Conservation (phyloP, 1,140 invertebrate genomes). For the Zaprionus kolodkinae region DNA sequence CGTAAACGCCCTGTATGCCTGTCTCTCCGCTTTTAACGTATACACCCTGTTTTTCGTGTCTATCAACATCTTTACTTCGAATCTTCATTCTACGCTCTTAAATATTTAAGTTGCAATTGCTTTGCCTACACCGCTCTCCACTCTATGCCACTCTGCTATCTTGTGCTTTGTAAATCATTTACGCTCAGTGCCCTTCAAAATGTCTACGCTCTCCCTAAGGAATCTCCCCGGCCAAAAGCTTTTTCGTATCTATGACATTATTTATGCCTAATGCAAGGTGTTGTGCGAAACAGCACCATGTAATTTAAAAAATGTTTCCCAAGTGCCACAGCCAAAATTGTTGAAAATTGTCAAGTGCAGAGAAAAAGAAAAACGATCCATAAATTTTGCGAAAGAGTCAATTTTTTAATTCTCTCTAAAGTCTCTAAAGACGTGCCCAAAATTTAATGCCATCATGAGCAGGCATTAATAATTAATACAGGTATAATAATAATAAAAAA, state of each 20-base stretch:
- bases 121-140: conserved; percentile 3
- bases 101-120: conserved; percentile 76
- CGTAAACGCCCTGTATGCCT: too few relatives aligned
- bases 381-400: conserved; percentile 27
- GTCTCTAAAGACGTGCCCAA: neutral
- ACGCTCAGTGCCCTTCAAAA: conserved; percentile 58
- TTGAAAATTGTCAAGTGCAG: conserved; percentile 17
- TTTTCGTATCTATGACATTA: conserved; percentile 61
- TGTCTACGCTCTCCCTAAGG: conserved; percentile 10
- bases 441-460: neutral
- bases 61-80: neutral
- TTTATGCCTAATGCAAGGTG: conserved; percentile 63
- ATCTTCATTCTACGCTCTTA: conserved; percentile 34
- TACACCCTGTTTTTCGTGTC: neutral
- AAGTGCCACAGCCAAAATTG: conserved; percentile 26
- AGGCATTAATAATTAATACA: conserved; percentile 44
- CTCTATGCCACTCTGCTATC: conserved; percentile 42
- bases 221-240: neutral
- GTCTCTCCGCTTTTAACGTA: too few relatives aligned
- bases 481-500: conserved; percentile 28
- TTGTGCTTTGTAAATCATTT: conserved; percentile 64
- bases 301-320: conserved; percentile 63
- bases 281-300: conserved; percentile 10
- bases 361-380: conserved; percentile 8
- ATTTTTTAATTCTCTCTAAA: conserved; percentile 18